phyloP scores from a whole-genome alignment of 2,113 vertebrate genomes.

The Calonectris borealis region DNA sequence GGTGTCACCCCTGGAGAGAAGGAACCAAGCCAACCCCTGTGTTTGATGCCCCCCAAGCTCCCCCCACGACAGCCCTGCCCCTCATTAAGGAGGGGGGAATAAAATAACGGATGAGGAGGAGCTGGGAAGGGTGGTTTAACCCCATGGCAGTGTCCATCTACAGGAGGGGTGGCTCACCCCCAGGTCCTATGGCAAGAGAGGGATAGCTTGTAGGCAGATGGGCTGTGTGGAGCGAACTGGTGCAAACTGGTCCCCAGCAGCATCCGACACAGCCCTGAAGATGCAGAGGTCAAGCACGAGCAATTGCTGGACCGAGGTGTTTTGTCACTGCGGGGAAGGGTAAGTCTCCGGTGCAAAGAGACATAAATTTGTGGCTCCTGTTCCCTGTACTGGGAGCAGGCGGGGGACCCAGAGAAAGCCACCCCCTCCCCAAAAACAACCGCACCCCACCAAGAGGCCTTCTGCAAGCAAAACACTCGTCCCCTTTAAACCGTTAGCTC shows the following conservation, averaged over 20 bases:
- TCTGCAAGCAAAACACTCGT: neutral
- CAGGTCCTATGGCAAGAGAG: neutral
- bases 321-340: neutral
- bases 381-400: neutral
- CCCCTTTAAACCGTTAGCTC: neutral
- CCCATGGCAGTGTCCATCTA: fast-evolving
- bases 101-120: neutral
- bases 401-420: neutral
- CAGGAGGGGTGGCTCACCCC: neutral
- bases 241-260: neutral
- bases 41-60: neutral
- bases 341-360: no score
- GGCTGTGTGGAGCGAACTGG: neutral
- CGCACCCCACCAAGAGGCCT: neutral
- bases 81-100: neutral
- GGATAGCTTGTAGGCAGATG: neutral
- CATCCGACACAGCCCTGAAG: neutral
- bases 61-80: no score
- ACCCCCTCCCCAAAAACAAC: no score
- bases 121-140: neutral
- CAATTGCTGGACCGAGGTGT: no score
- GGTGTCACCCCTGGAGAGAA: neutral
- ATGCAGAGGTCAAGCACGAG: neutral
- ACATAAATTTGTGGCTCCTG: neutral
- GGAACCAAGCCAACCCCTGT: neutral